phyloP scores from a whole-genome alignment of 2,113 vertebrate genomes.

The Agelaius tricolor region DNA sequence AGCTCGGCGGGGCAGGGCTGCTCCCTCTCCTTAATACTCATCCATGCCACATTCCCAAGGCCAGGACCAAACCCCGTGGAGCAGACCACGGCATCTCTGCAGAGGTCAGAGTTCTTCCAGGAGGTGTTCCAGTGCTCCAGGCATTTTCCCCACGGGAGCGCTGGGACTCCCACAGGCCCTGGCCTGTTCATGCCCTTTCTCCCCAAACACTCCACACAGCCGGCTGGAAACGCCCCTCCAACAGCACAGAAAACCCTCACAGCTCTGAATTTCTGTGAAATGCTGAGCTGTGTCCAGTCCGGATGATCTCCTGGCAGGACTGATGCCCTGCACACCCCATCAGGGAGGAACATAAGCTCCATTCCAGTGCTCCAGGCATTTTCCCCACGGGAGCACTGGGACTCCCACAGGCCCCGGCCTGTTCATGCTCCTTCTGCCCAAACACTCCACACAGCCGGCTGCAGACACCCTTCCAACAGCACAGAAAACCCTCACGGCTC shows the following conservation, averaged over 20 bases:
- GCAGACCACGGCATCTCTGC: not conserved
- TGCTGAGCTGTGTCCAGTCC: not conserved
- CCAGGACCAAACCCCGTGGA: not conserved
- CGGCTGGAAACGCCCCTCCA: not conserved
- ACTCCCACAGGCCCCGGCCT: not conserved
- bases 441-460: accelerated
- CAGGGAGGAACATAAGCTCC: not conserved
- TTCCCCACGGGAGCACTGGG: accelerated
- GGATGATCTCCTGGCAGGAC: not conserved
- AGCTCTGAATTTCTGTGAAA: not conserved
- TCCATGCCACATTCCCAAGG: accelerated
- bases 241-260: not conserved
- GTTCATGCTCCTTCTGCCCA: not conserved
- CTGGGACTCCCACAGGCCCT: not conserved
- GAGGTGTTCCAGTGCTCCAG: not conserved
- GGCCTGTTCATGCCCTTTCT: not conserved
- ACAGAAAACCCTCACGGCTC: not conserved
- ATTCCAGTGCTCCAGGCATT: not conserved
- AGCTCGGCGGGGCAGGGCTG: accelerated
- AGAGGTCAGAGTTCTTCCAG: not conserved
- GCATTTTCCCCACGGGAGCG: accelerated
- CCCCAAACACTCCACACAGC: accelerated
- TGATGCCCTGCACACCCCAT: accelerated
- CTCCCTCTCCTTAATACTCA: not conserved
- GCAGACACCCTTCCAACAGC: not conserved